A percentile compares a stretch with the other conserved stretches of the same genome.
Evolutionary conservation across 2,797 vertebrate species (phyloP).

Genomic region (Cuniculus paca): DNA sequence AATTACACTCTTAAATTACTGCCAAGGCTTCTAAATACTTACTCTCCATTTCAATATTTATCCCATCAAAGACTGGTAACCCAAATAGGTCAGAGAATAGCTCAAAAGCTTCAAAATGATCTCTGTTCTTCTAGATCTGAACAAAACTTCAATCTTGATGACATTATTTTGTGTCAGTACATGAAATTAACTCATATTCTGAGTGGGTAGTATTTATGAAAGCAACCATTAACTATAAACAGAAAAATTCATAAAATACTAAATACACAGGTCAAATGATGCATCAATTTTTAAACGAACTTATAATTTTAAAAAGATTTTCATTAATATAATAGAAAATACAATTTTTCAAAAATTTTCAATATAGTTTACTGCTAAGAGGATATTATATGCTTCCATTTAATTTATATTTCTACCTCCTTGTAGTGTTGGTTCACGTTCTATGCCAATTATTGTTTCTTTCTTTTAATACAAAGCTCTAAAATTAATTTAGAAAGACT

Average conservation of each 20-base stretch:
- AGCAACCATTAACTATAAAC: not conserved
- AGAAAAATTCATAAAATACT: not conserved
- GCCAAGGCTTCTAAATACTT: not conserved
- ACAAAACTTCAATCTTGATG: not conserved
- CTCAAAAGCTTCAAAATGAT: not conserved
- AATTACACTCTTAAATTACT: not conserved
- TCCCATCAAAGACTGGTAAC: not conserved
- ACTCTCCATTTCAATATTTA: slow-evolving; percentile 36
- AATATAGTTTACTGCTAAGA: not conserved
- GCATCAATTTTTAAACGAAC: not conserved
- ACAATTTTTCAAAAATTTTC: not conserved
- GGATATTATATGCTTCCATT: not conserved
- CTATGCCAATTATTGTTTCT: not conserved
- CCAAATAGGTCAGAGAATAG: not conserved
- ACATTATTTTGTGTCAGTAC: not conserved
- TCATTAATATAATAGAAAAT: not conserved
- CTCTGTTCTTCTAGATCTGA: not conserved
- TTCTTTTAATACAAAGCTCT: not conserved
- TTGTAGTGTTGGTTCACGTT: not conserved
- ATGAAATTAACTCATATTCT: slow-evolving; percentile 17
- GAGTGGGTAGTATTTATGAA: not conserved
- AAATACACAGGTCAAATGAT: not conserved
- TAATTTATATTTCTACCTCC: not conserved
- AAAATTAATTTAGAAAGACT: not conserved
- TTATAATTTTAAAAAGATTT: not conserved